Evolutionary conservation across 2,888 invertebrate species (phyloP), one percentile per base, ranked within the genome.

Genomic region (Drosophila mimica): DNA sequence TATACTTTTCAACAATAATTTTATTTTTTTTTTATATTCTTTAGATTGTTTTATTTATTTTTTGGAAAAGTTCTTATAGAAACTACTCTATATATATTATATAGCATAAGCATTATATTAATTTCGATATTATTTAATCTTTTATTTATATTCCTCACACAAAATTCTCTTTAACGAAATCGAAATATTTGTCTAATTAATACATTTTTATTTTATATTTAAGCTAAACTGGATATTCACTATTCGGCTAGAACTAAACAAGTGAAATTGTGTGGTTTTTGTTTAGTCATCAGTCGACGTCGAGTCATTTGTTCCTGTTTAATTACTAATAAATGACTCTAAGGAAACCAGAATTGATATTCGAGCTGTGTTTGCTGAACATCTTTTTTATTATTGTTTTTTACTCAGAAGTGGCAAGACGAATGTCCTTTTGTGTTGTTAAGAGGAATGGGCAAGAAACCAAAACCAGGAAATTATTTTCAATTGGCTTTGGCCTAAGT

Each of bases 281-380:
- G 76, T 76, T 15, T 36, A 57, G 76, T 79, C 79, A 83, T 59
- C 17, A 33, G 15, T 1, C 17, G 51, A 31, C 33, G 43, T 60
- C 64, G n/a, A 20, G 43, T 71, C 59, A 6, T 59, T 70, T 51
- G 31, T 74, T 73, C 38, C 53, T 62, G 60, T 83, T 85, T 81
- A 83, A 83, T 85, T 85, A 63, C 52, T 25, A 17, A 52, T 61
- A 72, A 66, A 71, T 65, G 72, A 72, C 64, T 33, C 48, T 54
- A 28, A 49, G 34, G 13, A 70, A 72, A 71, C n/a, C 40, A 51
- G 36, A 54, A 72, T 54, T 71, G 56, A 59, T 71, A 59, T 65
- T 72, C 49, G 43, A 64, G 40, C 48, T 64, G n/a, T 34, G 58
- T 38, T 25, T 33, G 54, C 34, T 56, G 70, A 60, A 61, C 31